phyloP scores from a whole-genome alignment of 2,888 invertebrate species.

The Formica aserva region DNA sequence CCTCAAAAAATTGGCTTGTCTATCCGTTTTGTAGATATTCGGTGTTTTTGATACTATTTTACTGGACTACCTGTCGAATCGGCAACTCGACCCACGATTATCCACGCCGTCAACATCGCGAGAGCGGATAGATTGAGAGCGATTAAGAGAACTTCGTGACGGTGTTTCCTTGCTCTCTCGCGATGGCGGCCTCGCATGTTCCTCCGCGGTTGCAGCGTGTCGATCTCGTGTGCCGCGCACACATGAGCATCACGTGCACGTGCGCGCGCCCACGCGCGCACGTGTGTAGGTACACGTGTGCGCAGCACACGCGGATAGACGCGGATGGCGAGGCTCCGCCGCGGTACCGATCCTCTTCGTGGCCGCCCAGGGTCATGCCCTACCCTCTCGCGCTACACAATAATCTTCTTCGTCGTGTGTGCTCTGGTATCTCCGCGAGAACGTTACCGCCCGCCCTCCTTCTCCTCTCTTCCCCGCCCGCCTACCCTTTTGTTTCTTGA shows the following conservation, averaged over 20 bases:
- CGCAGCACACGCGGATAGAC: conserved; percentile 61
- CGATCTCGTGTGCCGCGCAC: conserved; percentile 53
- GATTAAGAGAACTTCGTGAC: conserved; percentile 84
- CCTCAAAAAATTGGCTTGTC: too few relatives aligned
- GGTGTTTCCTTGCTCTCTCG: conserved; percentile 74
- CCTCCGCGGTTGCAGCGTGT: conserved; percentile 54
- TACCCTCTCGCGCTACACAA: conserved; percentile 82
- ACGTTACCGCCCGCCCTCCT: conserved; percentile 66
- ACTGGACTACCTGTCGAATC: conserved; percentile 50
- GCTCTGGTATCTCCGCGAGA: conserved; percentile 77
- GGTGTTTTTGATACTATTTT: too few relatives aligned
- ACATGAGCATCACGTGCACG: conserved; percentile 53
- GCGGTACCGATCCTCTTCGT: conserved; percentile 78
- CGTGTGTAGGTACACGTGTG: conserved; percentile 45
- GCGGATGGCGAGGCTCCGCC: too few relatives aligned
- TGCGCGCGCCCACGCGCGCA: conserved; percentile 39
- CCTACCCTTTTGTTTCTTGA: conserved; percentile 67
- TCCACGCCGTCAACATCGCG: conserved; percentile 18
- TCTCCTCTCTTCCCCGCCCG: conserved; percentile 49
- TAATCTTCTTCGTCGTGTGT: conserved; percentile 80
- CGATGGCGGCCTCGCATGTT: conserved; percentile 54
- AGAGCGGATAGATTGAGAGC: conserved; percentile 80
- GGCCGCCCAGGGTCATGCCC: conserved; percentile 85
- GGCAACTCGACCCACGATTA: neutral
- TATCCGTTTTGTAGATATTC: too few relatives aligned